phyloP scores from a whole-genome alignment of 2,888 invertebrate species.

The Mellilla xanthometata region DNA sequence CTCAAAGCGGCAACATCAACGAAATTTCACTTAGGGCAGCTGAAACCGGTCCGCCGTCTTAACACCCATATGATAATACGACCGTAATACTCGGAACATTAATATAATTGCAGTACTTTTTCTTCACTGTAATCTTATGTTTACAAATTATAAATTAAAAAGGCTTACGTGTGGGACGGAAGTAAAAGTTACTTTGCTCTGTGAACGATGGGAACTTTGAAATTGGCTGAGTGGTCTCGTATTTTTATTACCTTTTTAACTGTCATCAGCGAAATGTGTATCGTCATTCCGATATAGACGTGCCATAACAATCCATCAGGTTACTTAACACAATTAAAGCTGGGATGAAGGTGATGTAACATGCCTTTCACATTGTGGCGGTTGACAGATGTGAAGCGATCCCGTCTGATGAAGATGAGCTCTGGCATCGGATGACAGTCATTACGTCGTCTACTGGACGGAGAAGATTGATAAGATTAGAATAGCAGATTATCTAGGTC shows the following conservation, averaged over 20 bases:
- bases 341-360: slow-evolving; percentile 27
- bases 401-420: slow-evolving; percentile 28
- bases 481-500: slow-evolving; percentile 9
- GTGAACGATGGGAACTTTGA: slow-evolving; percentile 6
- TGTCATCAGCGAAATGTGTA: background rate
- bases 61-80: slow-evolving; percentile 12
- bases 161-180: slow-evolving; percentile 18
- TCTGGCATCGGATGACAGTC: slow-evolving; percentile 22
- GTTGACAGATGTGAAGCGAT: slow-evolving; percentile 36
- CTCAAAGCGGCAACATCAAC: slow-evolving; percentile 37
- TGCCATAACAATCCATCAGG: slow-evolving; percentile 12
- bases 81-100: slow-evolving; percentile 22
- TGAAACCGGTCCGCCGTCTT: slow-evolving; percentile 14
- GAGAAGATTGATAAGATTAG: slow-evolving; percentile 32
- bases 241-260: background rate
- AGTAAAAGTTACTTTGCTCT: slow-evolving; percentile 21
- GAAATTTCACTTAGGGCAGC: slow-evolving; percentile 44
- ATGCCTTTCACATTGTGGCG: slow-evolving; percentile 38
- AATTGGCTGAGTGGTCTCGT: background rate
- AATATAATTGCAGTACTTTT: slow-evolving; percentile 14
- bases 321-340: slow-evolving; percentile 24
- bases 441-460: slow-evolving; percentile 27
- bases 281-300: slow-evolving; percentile 8
- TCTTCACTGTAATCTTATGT: slow-evolving; percentile 15
- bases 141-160: slow-evolving; percentile 10